These are phyloP conservation scores for Tetrapedia diversipes DNA, from an alignment of 2,888 invertebrate species.

Conservation along the genomic window DNA sequence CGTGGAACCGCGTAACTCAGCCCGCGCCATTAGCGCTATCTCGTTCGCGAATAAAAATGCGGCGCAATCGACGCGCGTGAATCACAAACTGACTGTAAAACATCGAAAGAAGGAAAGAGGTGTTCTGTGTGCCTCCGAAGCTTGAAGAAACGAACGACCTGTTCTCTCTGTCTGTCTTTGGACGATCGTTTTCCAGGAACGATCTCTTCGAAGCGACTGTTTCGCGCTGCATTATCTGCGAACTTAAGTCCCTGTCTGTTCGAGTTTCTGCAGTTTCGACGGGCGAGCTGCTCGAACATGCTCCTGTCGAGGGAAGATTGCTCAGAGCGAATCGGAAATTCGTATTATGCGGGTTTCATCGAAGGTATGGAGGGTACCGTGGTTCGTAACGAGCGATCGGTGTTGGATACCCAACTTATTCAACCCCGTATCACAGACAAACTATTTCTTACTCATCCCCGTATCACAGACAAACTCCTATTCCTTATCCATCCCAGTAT, in stretches of 20 bases:
- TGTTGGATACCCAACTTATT: too few relatives aligned
- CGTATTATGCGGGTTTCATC: conserved; percentile 8
- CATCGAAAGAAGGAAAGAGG: conserved; percentile 1
- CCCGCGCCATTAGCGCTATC: conserved; percentile 78
- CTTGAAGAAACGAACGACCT: background rate
- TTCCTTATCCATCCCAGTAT: too few relatives aligned
- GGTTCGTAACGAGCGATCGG: conserved; percentile 17
- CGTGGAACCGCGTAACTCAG: conserved; percentile 77
- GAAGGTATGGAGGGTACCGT: background rate
- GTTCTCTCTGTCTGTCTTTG: background rate
- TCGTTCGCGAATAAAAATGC: conserved; percentile 63
- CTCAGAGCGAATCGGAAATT: conserved; percentile 1
- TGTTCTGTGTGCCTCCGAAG: background rate
- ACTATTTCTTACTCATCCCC: too few relatives aligned
- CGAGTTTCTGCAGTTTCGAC: conserved; percentile 41
- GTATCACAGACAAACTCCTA: too few relatives aligned
- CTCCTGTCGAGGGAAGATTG: background rate
- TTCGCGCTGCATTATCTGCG: conserved; percentile 43
- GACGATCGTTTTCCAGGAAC: conserved; percentile 19
- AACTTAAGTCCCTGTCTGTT: conserved; percentile 41
- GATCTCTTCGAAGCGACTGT: conserved; percentile 24
- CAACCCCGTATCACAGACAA: too few relatives aligned
- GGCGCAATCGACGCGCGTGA: conserved; percentile 66
- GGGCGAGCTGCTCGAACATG: conserved; percentile 1
- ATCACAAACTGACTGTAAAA: conserved; percentile 59